Base-by-base conservation (phyloP, 2,888 invertebrate genomes). In the Rambutsinella grinnellia region DNA sequence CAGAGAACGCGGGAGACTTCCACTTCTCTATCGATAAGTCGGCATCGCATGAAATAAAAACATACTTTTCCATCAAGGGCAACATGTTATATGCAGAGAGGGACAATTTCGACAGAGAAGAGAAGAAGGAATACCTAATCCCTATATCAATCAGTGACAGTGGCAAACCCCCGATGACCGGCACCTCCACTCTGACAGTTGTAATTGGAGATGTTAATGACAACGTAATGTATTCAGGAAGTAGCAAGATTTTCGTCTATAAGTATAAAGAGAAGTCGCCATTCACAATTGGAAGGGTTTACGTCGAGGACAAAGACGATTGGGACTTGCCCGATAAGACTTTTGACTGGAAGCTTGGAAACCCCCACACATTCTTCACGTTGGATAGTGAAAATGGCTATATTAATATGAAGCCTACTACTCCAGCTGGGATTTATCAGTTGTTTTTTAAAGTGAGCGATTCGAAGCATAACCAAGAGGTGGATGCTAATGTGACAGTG, bases 121-220 rank as follows among this genome's bases (percentile, higher is more conserved):
- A 92, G 78, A 90, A 92, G 77, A 97, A 97, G 85, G 92, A 92
- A 84, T 96, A 97, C 86, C 90, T 90, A 78, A 92, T 99, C 80
- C 96, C 96, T 0, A 94, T 99, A 65, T 90, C 92, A 13, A 95
- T 99, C 84, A 93, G 92, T 1, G 99, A 99, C 86, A 93, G 92
- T 75, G 96, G 97, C 0, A 86, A 70, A 15, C 93, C 93, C 0
- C 82, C 86, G 5, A 87, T 90, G 87, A 93, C 93, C 0, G 95
- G 93, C 2, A 93, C 93, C 0, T 95, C 95, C 79, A 93, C 92
- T 13, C 89, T 98, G 17, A 93, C 92, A 69, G 92, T 98, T 15
- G 93, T 96, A 47, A 97, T 99, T 80, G 97, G 97, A 2, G 99
- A 99, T 87, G 90, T 91, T 77, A 99, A 99, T 86, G 98, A 98